phyloP scores from a whole-genome alignment of 2,113 vertebrate genomes.

The Sciurus niger region DNA sequence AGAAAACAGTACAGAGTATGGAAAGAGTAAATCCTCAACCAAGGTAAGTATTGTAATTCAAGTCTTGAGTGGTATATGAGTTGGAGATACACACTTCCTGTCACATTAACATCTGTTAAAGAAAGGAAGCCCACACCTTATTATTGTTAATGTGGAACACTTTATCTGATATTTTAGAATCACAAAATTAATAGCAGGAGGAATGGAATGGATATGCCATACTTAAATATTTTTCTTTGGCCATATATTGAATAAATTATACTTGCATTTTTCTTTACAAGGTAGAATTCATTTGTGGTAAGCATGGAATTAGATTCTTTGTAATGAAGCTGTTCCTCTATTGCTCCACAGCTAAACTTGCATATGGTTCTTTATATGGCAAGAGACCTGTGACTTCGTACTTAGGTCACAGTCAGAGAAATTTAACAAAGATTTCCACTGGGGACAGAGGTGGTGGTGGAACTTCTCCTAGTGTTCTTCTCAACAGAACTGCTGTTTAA shows the following conservation, averaged over 20 bases:
- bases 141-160: not conserved
- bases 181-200: not conserved
- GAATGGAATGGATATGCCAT: not conserved
- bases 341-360: not conserved
- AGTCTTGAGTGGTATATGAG: not conserved
- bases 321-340: not conserved
- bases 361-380: not conserved
- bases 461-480: conserved; percentile 42
- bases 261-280: not conserved
- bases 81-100: not conserved
- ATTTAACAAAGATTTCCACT: conserved; percentile 24
- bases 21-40: not conserved
- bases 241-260: not conserved
- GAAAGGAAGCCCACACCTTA: not conserved
- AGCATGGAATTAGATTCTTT: not conserved
- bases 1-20: not conserved
- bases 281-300: not conserved
- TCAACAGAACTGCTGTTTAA: conserved; percentile 79
- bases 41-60: not conserved
- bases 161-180: not conserved
- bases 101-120: not conserved
- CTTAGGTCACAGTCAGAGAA: conserved; percentile 22
- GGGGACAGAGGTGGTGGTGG: conserved; percentile 42
- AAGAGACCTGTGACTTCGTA: not conserved
- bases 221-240: not conserved